Conservation (phyloP, 2,113 vertebrate species). For the Pardalotus punctatus region DNA sequence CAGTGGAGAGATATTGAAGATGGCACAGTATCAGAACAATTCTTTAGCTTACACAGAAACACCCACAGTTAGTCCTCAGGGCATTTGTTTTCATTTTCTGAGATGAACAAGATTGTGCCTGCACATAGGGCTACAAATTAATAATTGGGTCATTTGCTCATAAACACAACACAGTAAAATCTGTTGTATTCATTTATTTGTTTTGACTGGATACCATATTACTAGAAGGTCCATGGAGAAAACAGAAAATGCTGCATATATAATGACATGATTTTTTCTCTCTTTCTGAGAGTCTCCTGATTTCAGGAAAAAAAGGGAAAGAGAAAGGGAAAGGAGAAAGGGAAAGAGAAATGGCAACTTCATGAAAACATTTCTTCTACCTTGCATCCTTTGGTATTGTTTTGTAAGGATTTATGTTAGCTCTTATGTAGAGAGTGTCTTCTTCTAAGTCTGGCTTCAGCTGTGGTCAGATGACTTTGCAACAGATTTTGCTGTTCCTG, state of each 20-base stretch:
- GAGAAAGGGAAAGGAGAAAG: not conserved
- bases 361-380: not conserved
- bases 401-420: not conserved
- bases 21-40: not conserved
- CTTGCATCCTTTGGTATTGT: not conserved
- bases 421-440: not conserved
- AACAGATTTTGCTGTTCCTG: not conserved
- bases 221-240: not conserved
- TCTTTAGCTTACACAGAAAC: not conserved
- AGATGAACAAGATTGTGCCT: not conserved
- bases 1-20: not conserved
- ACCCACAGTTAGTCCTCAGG: not conserved
- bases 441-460: not conserved
- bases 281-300: not conserved
- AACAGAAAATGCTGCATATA: not conserved
- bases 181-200: not conserved
- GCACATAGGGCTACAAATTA: not conserved
- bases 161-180: not conserved
- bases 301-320: not conserved
- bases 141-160: not conserved
- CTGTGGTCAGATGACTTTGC: not conserved
- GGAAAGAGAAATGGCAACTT: not conserved
- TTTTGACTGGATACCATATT: not conserved
- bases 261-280: not conserved
- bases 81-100: not conserved